Percentiles rank a stretch among this genome's conserved stretches.
Evolutionary conservation across 64 coral and sea anemone species (phyloP).

Genomic region (Montipora efflorescens): DNA sequence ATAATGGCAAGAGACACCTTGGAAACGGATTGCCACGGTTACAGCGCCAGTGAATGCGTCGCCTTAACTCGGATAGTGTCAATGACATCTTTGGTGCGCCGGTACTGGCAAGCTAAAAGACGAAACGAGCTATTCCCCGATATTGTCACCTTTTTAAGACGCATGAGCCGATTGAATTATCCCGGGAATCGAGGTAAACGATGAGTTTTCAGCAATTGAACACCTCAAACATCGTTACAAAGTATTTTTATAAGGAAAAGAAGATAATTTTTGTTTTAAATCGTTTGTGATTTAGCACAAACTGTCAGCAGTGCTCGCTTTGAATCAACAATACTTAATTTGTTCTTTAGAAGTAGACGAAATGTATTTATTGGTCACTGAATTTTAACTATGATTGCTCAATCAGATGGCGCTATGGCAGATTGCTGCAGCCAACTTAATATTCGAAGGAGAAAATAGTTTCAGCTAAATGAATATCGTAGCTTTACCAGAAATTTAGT

Average conservation of each 20-base stretch:
- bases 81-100: background rate
- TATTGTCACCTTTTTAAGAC: background rate
- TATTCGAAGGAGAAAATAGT: background rate
- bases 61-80: background rate
- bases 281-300: background rate
- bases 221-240: background rate
- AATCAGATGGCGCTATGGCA: background rate
- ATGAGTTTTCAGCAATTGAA: background rate
- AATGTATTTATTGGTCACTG: background rate
- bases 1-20: conserved; percentile 1
- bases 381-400: background rate
- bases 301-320: background rate
- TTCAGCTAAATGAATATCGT: background rate
- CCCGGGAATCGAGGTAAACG: conserved; percentile 3
- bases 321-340: background rate
- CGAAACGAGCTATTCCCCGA: background rate
- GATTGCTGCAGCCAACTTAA: background rate
- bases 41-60: background rate
- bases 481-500: background rate
- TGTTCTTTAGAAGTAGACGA: background rate
- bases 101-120: background rate
- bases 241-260: background rate
- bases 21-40: background rate
- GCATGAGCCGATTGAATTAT: background rate
- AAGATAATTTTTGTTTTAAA: background rate